Evolutionary conservation across 2,888 invertebrate genomes (phyloP).

Genomic region (Archips crataeganus): DNA sequence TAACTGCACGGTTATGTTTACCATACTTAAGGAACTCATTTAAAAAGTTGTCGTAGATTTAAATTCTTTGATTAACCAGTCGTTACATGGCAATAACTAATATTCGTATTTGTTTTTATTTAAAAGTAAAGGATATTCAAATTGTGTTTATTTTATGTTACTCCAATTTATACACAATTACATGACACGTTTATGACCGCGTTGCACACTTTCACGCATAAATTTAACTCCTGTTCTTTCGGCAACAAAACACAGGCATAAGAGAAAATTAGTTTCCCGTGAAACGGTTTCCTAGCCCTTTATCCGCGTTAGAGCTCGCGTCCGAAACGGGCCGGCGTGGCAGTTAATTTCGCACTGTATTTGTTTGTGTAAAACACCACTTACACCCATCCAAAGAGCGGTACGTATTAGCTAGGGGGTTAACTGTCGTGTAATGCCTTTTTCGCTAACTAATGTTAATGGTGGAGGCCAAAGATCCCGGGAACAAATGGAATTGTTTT

Average conservation of each 20-base stretch:
- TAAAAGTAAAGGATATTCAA: no score
- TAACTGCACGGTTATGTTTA: no score
- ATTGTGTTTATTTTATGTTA: no score
- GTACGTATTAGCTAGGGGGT: constrained; percentile 55
- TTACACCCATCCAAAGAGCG: constrained; percentile 59
- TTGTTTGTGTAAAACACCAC: constrained; percentile 73
- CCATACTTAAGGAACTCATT: no score
- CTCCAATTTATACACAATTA: no score
- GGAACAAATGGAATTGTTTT: constrained; percentile 24
- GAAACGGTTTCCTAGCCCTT: constrained; percentile 22
- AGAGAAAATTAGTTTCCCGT: constrained; percentile 35
- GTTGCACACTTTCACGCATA: neutral
- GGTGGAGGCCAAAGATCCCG: constrained; percentile 17
- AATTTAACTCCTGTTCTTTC: constrained; percentile 14
- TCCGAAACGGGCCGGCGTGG: constrained; percentile 62
- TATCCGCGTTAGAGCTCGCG: constrained; percentile 46
- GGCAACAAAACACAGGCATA: constrained; percentile 21
- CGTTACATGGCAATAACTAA: no score
- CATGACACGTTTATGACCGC: neutral
- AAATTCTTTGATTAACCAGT: no score
- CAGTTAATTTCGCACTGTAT: constrained; percentile 78
- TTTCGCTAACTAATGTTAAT: constrained; percentile 38
- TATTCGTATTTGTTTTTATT: no score
- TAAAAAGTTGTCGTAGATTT: no score
- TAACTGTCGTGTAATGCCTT: constrained; percentile 50